Base-by-base conservation (phyloP, 1,140 invertebrate genomes). In the Bradynema listronoti region DNA sequence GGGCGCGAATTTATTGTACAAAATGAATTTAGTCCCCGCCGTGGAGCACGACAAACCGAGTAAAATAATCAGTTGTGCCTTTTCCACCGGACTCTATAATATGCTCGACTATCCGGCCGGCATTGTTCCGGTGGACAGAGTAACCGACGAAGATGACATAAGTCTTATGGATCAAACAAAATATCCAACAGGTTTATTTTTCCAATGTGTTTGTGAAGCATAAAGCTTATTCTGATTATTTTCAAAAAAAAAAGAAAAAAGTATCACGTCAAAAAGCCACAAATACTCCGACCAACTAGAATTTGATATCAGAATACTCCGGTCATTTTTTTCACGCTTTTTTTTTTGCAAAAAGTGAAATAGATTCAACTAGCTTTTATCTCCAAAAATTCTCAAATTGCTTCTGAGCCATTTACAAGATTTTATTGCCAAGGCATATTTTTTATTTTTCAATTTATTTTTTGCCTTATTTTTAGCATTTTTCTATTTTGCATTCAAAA, bases 41-140 rank as follows among this genome's bases (percentile, higher is more conserved):
- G 47, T 50, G 47, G 27, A 9, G 4, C 47, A 50, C n/a, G 47
- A 50, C 9, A 19, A 50, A 30, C 27, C 16, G 5, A 29, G 47
- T 5, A 4, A 27, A 29, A 30, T 50, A 32, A n/a, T 45, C 9
- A 49, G 55, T 7, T 69, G 66, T 42, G 72, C 47, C 9, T 59
- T 77, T 16, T 41, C 70, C 22, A 75, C 73, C 4, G 73, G 61
- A 7, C 29, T 74, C 11, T 72, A 36, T 30, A 69, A 69, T 54
- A 57, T 71, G 64, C 45, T 69, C 2, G 63, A 69, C 47, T 58
- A 59, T 36, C 69, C 67, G 4, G 62, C 71, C 39, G 67, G 67
- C n/a, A 41, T 70, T 43, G 70, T 69, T 0, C 67, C 67, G 1
- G 45, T 49, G 27, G 69, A 27, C 2, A 61, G 19, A 6, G 32